A percentile compares a stretch with the other conserved stretches of the same genome.
These are phyloP conservation scores for Trachops cirrhosus DNA, from an alignment of 2,797 vertebrate genomes.

Conservation along the genomic window DNA sequence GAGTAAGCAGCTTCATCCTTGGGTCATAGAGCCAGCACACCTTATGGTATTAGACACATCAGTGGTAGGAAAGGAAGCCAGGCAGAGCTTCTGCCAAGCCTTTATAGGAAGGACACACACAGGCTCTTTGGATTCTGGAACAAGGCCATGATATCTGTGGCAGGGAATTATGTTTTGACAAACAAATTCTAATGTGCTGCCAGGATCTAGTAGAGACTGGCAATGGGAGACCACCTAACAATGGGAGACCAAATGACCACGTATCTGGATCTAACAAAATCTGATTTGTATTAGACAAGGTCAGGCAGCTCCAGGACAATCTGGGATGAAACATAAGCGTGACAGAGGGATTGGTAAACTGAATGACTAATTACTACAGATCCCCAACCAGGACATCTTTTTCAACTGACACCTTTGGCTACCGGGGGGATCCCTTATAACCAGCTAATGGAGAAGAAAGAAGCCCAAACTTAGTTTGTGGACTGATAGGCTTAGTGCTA, in stretches of 20 bases:
- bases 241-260: not conserved
- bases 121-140: not conserved
- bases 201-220: not conserved
- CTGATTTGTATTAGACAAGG: not conserved
- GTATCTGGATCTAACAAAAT: not conserved
- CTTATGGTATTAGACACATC: not conserved
- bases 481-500: not conserved
- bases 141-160: not conserved
- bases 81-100: not conserved
- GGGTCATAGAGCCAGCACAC: not conserved
- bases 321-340: not conserved
- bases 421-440: not conserved
- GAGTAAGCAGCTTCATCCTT: not conserved
- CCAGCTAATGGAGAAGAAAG: not conserved
- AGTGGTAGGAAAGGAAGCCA: not conserved
- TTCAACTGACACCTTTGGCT: not conserved
- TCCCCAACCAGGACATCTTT: not conserved
- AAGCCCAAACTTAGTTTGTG: not conserved
- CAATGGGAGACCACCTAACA: not conserved
- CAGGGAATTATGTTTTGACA: not conserved
- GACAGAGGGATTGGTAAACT: not conserved
- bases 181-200: not conserved
- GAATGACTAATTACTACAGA: not conserved
- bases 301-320: not conserved
- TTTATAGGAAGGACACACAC: not conserved